Evolutionary conservation across 2,797 vertebrate species (phyloP).

Genomic region (Scyliorhinus canicula): DNA sequence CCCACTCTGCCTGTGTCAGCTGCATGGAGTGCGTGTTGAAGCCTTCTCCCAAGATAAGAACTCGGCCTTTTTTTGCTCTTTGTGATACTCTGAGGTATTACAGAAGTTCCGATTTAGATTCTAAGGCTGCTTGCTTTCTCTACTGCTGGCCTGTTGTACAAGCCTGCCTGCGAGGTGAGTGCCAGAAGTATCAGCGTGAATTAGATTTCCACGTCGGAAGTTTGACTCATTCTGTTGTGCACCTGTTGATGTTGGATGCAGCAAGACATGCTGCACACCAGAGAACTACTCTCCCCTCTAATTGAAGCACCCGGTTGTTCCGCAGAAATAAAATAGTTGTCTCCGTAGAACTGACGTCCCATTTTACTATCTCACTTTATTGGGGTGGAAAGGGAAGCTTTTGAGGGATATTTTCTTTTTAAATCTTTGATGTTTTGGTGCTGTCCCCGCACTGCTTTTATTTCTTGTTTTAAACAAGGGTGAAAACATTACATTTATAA

Average conservation of each 20-base stretch:
- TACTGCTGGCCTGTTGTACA: not conserved
- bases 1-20: not conserved
- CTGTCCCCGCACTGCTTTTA: not conserved
- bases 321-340: not conserved
- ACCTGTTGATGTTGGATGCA: conserved; percentile 53
- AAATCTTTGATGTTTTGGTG: not conserved
- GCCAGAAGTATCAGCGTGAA: not conserved
- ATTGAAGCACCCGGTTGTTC: conserved; percentile 44
- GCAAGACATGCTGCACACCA: conserved; percentile 56
- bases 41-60: not conserved
- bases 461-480: not conserved
- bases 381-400: not conserved
- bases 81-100: not conserved
- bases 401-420: not conserved
- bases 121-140: not conserved
- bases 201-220: not conserved
- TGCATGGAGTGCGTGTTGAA: not conserved
- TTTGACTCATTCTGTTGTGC: conserved; percentile 44
- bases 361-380: not conserved
- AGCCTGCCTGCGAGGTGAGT: not conserved
- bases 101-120: not conserved
- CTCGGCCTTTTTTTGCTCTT: not conserved
- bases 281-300: conserved; percentile 57
- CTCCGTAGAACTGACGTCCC: not conserved
- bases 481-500: too few relatives aligned